Evolutionary conservation across 2,797 vertebrate species (phyloP).

Genomic region (Fundulus diaphanus): DNA sequence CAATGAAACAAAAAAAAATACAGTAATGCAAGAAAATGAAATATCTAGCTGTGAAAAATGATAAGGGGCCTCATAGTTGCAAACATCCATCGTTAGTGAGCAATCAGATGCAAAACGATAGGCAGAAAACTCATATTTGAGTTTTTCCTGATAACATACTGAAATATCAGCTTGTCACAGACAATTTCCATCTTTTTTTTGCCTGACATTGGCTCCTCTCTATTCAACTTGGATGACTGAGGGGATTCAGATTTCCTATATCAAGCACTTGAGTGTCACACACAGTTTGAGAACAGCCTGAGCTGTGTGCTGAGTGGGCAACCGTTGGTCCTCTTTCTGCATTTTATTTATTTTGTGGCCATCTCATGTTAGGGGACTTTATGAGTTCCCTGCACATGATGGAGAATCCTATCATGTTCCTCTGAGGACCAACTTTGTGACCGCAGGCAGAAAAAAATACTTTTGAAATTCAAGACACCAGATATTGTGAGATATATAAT

Average conservation of each 20-base stretch:
- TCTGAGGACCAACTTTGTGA: background rate
- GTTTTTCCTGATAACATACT: background rate
- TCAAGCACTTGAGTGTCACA: background rate
- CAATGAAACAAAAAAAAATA: slow-evolving; percentile 11
- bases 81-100: slow-evolving; percentile 6
- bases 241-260: background rate
- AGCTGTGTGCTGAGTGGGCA: background rate
- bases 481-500: background rate
- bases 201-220: slow-evolving; percentile 2
- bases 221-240: background rate
- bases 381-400: background rate
- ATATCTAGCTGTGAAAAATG: slow-evolving; percentile 8
- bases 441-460: background rate
- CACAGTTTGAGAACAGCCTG: background rate
- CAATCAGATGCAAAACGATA: slow-evolving; percentile 41
- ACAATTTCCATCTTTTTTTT: slow-evolving; percentile 3
- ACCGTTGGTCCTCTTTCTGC: background rate
- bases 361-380: background rate
- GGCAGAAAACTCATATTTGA: slow-evolving; percentile 16
- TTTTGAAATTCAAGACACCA: background rate
- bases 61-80: slow-evolving; percentile 30
- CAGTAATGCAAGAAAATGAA: slow-evolving; percentile 5
- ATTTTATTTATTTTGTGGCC: background rate
- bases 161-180: slow-evolving; percentile 5
- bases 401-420: background rate